These are phyloP conservation scores for Halcyon leucocephala DNA, from an alignment of 2,797 vertebrate genomes.

Conservation along the genomic window DNA sequence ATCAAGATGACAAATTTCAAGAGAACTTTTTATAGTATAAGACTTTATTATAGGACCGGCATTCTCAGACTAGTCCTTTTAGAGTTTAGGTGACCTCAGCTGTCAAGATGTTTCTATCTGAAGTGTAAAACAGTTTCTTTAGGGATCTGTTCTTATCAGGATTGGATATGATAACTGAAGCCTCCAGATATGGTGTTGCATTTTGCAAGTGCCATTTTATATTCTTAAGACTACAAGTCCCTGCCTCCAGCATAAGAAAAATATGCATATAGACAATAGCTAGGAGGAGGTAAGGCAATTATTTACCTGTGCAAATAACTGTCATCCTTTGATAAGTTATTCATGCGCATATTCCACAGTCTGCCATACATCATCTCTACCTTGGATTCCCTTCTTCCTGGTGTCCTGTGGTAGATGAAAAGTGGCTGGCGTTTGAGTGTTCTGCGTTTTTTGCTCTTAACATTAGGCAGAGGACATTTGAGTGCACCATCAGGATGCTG, in stretches of 20 bases:
- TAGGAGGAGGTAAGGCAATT: not conserved
- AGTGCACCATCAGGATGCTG: conserved; percentile 61
- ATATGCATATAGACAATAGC: not conserved
- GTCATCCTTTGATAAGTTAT: not conserved
- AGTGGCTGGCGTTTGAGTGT: conserved; percentile 58
- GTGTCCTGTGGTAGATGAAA: not conserved
- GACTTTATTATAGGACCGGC: not conserved
- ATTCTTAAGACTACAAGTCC: not conserved
- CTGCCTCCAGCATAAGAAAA: not conserved
- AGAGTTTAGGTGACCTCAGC: not conserved
- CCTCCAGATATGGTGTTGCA: not conserved
- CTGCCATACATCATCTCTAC: not conserved
- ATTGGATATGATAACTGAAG: not conserved
- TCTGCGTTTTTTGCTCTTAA: conserved; percentile 71
- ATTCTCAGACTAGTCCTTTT: not conserved
- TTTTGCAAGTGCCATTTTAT: not conserved
- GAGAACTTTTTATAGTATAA: not conserved
- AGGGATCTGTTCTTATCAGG: not conserved
- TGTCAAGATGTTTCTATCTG: not conserved
- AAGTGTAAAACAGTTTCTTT: not conserved
- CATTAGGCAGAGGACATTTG: conserved; percentile 70
- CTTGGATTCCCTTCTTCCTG: conserved; percentile 7
- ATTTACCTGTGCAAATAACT: not conserved
- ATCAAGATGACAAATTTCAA: not conserved
- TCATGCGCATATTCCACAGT: not conserved